Percentiles rank a stretch among this genome's conserved stretches.
Evolutionary conservation across 1,140 invertebrate species (phyloP).

Genomic region (Hypsibius dujardini): DNA sequence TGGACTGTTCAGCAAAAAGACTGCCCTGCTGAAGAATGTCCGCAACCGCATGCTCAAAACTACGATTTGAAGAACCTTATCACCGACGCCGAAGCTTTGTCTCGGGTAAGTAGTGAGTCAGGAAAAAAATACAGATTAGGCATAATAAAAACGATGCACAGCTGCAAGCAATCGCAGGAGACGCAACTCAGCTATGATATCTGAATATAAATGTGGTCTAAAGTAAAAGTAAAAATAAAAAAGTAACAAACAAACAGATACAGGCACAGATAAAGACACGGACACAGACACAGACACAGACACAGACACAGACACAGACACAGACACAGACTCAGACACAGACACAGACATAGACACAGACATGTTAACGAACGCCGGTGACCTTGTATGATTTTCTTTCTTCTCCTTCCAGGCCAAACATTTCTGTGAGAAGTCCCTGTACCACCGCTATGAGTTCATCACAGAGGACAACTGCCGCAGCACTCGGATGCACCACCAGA

Average conservation of each 20-base stretch:
- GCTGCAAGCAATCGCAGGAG: neutral
- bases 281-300: too few relatives aligned
- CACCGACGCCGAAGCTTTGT: neutral
- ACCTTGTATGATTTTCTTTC: neutral
- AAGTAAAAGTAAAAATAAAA: too few relatives aligned
- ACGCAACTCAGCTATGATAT: neutral
- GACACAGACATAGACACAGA: neutral
- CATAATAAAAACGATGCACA: too few relatives aligned
- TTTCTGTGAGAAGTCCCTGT: neutral
- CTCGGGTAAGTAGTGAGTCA: too few relatives aligned
- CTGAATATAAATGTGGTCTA: neutral
- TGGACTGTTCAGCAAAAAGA: slow-evolving; percentile 1
- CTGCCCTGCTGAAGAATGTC: neutral
- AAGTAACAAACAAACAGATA: too few relatives aligned
- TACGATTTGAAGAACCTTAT: neutral
- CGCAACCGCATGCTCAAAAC: neutral
- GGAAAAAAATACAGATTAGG: too few relatives aligned
- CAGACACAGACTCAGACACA: neutral
- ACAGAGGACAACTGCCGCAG: slow-evolving; percentile 1
- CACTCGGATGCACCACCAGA: neutral
- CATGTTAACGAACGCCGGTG: neutral
- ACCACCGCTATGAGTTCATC: neutral
- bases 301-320: too few relatives aligned
- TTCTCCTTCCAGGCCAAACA: neutral
- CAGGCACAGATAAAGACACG: too few relatives aligned